Percentiles rank a stretch among this genome's conserved stretches.
Evolutionary conservation across 1,140 invertebrate genomes (phyloP).

Genomic region (Eupeodes corollae): DNA sequence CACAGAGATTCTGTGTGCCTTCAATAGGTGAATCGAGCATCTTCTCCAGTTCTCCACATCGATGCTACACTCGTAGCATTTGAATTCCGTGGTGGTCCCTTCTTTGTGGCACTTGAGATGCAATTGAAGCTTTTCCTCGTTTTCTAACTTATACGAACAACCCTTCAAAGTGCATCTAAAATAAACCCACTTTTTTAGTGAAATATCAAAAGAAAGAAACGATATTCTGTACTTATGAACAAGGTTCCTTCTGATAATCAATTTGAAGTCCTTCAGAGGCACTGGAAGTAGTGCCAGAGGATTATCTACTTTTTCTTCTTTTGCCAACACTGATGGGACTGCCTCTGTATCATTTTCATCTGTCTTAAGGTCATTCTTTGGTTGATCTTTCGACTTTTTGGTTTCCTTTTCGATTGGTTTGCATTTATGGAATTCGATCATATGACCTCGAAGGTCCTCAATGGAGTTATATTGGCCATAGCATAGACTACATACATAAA

Average conservation of each 20-base stretch:
- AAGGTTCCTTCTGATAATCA: neutral
- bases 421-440: constrained; percentile 38
- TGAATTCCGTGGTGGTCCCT: constrained; percentile 33
- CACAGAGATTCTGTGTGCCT: constrained; percentile 50
- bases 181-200: neutral
- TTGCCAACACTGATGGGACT: neutral
- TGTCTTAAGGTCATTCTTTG: neutral
- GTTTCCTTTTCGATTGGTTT: constrained; percentile 8
- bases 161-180: constrained; percentile 40
- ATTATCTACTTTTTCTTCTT: neutral
- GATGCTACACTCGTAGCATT: constrained; percentile 42
- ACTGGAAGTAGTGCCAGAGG: constrained; percentile 18
- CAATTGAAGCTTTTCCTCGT: constrained; percentile 36
- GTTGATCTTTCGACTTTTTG: neutral
- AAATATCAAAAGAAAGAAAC: neutral
- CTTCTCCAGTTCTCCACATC: constrained; percentile 47
- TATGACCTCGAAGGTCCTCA: constrained; percentile 41
- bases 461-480: constrained; percentile 39
- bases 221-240: neutral
- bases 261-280: constrained; percentile 28
- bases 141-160: constrained; percentile 43
- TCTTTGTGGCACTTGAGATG: constrained; percentile 42
- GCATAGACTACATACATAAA: constrained; percentile 42
- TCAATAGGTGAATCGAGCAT: constrained; percentile 56
- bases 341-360: neutral